These are phyloP conservation scores for Zaprionus capensis DNA, from an alignment of 1,140 invertebrate genomes.

Conservation along the genomic window DNA sequence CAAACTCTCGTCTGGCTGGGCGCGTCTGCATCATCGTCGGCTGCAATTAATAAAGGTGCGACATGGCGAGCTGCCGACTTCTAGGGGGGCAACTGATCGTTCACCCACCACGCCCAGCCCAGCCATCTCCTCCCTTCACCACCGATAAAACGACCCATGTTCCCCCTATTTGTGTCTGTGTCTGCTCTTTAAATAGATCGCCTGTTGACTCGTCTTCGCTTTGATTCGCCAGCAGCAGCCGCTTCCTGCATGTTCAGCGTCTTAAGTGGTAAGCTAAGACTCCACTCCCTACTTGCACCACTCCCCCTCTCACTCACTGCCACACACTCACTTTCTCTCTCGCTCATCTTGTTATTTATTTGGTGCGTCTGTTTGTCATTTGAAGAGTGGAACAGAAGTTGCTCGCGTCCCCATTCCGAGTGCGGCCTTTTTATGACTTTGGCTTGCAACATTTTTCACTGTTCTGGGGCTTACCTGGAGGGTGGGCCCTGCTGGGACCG, in stretches of 20 bases:
- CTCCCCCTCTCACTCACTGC: neutral
- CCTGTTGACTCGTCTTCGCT: conserved; percentile 24
- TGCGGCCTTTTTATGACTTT: conserved; percentile 49
- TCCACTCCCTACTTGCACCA: neutral
- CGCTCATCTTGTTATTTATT: conserved; percentile 70
- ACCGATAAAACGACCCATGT: neutral
- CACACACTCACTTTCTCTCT: neutral
- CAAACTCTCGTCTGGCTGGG: conserved; percentile 73
- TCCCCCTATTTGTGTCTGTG: conserved; percentile 31
- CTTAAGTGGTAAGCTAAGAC: conserved; percentile 59
- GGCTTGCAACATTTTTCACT: conserved; percentile 64
- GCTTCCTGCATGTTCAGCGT: conserved; percentile 51
- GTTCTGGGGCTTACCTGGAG: conserved; percentile 47
- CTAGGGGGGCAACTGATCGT: conserved; percentile 31
- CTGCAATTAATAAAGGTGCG: conserved; percentile 82
- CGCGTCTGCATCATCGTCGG: conserved; percentile 58
- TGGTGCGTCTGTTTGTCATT: conserved; percentile 79
- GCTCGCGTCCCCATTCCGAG: conserved; percentile 1
- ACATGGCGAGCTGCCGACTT: conserved; percentile 52
- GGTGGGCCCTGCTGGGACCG: conserved; percentile 29
- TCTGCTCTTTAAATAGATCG: conserved; percentile 61
- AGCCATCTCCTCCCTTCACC: neutral
- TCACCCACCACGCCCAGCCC: conserved; percentile 4
- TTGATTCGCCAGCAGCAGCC: conserved; percentile 7
- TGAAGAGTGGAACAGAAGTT: conserved; percentile 24